A percentile compares a stretch with the other conserved stretches of the same genome.
Conservation (phyloP, 2,888 invertebrate genomes). For the Caenorhabditis afra region DNA sequence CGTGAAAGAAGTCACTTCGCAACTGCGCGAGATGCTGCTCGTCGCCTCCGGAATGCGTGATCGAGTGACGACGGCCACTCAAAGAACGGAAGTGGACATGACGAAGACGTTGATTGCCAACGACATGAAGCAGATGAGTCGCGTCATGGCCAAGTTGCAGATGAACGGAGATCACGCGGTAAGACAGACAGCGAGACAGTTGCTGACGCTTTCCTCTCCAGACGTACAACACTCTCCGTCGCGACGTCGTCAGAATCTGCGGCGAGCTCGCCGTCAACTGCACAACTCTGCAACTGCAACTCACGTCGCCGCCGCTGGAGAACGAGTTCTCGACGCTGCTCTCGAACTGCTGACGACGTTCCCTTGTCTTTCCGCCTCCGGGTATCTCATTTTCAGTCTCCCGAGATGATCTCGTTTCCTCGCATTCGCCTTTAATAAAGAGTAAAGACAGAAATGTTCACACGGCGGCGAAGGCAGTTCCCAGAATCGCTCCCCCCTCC, state of each 20-base stretch:
- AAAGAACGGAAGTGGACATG: constrained; percentile 61
- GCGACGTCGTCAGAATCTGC: constrained; percentile 70
- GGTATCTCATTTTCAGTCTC: constrained; percentile 27
- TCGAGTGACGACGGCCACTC: constrained; percentile 48
- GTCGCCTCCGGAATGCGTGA: constrained; percentile 48
- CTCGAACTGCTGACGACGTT: constrained; percentile 44
- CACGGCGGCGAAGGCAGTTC: constrained; percentile 41
- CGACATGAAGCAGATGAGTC: constrained; percentile 71
- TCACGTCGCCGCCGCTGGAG: constrained; percentile 49
- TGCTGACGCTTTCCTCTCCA: constrained; percentile 28
- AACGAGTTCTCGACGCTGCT: constrained; percentile 55
- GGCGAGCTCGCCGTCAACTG: constrained; percentile 69
- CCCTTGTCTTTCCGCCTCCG: not conserved
- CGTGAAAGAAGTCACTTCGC: constrained; percentile 61
- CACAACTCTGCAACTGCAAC: constrained; percentile 59
- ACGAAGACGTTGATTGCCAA: constrained; percentile 68
- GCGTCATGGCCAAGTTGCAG: constrained; percentile 65
- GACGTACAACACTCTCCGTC: constrained; percentile 65
- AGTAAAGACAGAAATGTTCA: constrained; percentile 31
- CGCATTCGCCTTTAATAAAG: constrained; percentile 13
- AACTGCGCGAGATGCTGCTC: constrained; percentile 60
- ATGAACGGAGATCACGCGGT: constrained; percentile 47
- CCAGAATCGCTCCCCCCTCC: constrained; percentile 18
- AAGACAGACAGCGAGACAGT: not conserved
- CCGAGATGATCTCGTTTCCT: constrained; percentile 25